Evolutionary conservation across 2,888 invertebrate species (phyloP), one percentile per base, ranked within the genome.

Genomic region (Gymnosoma rotundatum): DNA sequence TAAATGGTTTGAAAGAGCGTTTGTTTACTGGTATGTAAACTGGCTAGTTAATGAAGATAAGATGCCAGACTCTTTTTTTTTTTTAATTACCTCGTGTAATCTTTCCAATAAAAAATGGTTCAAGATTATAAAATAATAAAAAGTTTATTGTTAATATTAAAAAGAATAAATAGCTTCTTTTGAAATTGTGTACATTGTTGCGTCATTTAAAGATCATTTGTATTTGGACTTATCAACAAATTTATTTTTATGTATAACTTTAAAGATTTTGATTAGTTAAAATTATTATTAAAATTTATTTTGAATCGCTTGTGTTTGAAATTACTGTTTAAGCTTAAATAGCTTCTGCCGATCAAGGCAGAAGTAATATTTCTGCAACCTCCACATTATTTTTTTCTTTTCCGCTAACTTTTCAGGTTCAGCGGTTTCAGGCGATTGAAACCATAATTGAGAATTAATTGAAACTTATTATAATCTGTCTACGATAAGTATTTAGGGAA

Each of bases 1-100:
- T 67, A 74, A 63, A 42, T 21, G n/a, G 36, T 52, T 67, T 38
- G 5, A 42, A 6, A 10, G 10, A 21, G 25, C 42, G 9, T 64
- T n/a, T n/a, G 1, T 50, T 36, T 12, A 58, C 21, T 50, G 58
- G 36, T 67, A 61, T 32, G 4, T 67, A 21, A 36, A 48, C 9
- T 20, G 58, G 14, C 14, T 21, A 10, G 21, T 50, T 16, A 7
- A 36, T 25, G 18, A 21, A 58, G 78, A 79, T 79, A 78, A 72
- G 72, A 14, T 78, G 78, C 38, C 36, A 42, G 42, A 42, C 61
- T 3, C 42, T 52, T 76, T 61, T 50, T n/a, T 66, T 50, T 76
- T 69, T 52, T 66, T 3, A 25, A 20, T 20, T 16, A 10, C 4
- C 10, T n/a, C 56, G 56, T 69, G 25, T 16, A 32, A 58, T 58